Percentiles rank a stretch among this genome's conserved stretches.
phyloP scores from a whole-genome alignment of 1,140 invertebrate species.

The Drosophila arizonae region DNA sequence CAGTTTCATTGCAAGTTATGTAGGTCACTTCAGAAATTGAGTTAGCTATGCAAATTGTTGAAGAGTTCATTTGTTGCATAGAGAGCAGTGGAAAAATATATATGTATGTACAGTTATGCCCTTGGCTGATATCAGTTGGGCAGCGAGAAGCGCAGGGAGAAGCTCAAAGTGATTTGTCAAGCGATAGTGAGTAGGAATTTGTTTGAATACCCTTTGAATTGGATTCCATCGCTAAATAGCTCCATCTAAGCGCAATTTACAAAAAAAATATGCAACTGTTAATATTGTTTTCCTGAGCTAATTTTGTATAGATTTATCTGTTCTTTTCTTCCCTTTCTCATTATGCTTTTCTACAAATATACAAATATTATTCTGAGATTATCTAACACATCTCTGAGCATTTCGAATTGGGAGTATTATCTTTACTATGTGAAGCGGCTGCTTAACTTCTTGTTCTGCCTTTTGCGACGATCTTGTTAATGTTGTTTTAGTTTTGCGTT shows the following conservation, averaged over 20 bases:
- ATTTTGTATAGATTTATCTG: too few relatives aligned
- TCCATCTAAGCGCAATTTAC: background rate
- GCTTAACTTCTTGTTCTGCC: too few relatives aligned
- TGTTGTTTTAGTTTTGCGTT: too few relatives aligned
- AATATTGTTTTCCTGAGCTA: too few relatives aligned
- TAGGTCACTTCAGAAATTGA: constrained; percentile 15
- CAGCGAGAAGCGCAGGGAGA: constrained; percentile 29
- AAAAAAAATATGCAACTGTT: background rate
- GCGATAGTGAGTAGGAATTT: background rate
- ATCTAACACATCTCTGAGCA: too few relatives aligned
- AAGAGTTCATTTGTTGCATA: constrained; percentile 20
- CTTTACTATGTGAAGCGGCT: too few relatives aligned
- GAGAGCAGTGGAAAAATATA: constrained; percentile 57
- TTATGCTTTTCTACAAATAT: too few relatives aligned
- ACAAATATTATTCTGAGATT: too few relatives aligned
- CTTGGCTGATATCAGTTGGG: constrained; percentile 6
- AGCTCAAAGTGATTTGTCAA: background rate
- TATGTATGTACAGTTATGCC: constrained; percentile 41
- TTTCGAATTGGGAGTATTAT: too few relatives aligned
- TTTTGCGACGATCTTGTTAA: too few relatives aligned
- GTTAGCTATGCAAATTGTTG: constrained; percentile 15
- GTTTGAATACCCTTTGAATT: too few relatives aligned
- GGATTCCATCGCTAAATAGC: background rate
- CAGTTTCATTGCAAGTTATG: constrained; percentile 11
- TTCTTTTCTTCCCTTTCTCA: too few relatives aligned